Evolutionary conservation across 2,113 vertebrate species (phyloP), one percentile per base, ranked within the genome.

Genomic region (Calonectris borealis): DNA sequence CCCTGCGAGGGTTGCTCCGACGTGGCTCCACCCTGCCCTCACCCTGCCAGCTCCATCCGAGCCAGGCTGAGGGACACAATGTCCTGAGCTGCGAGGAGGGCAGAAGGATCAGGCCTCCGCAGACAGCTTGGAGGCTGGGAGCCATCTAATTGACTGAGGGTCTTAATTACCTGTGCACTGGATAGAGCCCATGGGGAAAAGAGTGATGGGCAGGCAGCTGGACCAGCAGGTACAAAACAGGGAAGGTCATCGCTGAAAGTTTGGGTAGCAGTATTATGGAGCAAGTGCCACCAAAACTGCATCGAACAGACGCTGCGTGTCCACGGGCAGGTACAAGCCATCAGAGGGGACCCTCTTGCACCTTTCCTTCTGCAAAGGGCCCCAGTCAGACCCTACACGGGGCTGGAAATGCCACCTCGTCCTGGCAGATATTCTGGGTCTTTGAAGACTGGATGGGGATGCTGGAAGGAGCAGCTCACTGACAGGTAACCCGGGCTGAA

Each of bases 1-100:
- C 21, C n/a, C 29, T 5, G 6, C 0, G 1, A 11, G 18, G 20
- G 3, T 1, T 25, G 69, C 31, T 48, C 34, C 1, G 1, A 5
- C 2, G 3, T 1, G 5, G 19, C n/a, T 46, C 32, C 11, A 0
- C 19, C 13, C 32, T 44, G 44, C 31, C 38, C 36, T 44, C 22
- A 6, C 27, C 36, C 55, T 29, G 52, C 12, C 3, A 0, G 52
- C 31, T 84, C 55, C 57, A 17, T 21, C 25, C 0, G 0, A 82
- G 58, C 13, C 2, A 0, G 2, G 1, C 38, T 54, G 76, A 29
- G 54, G 27, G 15, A 58, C 22, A 27, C 7, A 0, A 1, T 27
- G 26, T 13, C 48, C n/a, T 2, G 2, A 66, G 26, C 2, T 75
- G 60, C 2, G 1, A 78, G 36, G 52, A 72, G 9, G 25, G 25